Evolutionary conservation across 1,140 invertebrate genomes (phyloP), one percentile per base, ranked within the genome.

Genomic region (Protaetia brevitarsis): DNA sequence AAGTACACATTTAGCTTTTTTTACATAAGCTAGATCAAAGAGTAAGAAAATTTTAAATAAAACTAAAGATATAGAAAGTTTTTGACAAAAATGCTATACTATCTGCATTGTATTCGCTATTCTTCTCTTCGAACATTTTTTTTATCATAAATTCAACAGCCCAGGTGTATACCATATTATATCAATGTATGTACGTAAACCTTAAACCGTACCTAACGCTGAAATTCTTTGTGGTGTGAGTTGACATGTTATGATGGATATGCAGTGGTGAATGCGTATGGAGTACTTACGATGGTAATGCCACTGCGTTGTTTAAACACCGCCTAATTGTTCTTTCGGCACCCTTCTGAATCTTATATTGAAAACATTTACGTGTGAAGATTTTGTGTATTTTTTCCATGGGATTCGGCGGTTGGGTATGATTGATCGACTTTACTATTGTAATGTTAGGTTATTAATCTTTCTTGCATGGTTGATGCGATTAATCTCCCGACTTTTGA

Each of bases 371-470:
- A 16, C 19, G 16, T 19, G 41, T 19, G 41, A 51, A 19, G 13
- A 19, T 51, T 51, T 23, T 51, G 16, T 51, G 6, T 19, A 19
- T 21, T 21, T 51, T 21, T 51, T 21, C 26, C 41, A 51, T 51
- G 41, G 5, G 41, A 51, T 51, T 51, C 41, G 41, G 16, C 41
- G 13, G 41, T 16, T 19, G 41, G 41, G 41, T 19, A 51, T 51
- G 41, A 51, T 51, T 51, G 41, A 51, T 51, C 19, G 41, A 51
- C 19, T 51, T 51, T 51, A 51, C 41, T 51, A 51, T 51, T 51
- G 41, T 51, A 51, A 51, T 51, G 19, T 51, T 16, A 51, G 41
- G 41, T 51, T 51, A 51, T 51, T 51, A 51, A 51, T 51, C 41
- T 51, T 51, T 51, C 41, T 51, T 51, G 41, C 13, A 51, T 51